phyloP scores from a whole-genome alignment of 53 echinoderm and acorn worm genomes.

The Paelopatides confundens region DNA sequence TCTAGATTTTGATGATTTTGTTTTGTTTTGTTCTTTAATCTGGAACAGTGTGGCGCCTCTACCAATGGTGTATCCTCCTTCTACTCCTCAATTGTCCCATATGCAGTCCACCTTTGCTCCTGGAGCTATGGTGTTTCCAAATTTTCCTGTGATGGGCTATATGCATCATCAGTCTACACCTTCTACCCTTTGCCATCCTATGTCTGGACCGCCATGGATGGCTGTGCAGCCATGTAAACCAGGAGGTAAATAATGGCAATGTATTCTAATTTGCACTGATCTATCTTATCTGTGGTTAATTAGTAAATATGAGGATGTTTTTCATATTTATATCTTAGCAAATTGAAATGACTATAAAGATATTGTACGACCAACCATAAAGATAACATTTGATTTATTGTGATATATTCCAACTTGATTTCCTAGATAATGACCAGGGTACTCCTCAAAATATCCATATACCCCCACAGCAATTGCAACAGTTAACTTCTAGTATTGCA shows the following conservation, averaged over 20 bases:
- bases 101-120: conserved; percentile 52
- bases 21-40: not conserved
- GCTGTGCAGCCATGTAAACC: conserved; percentile 7
- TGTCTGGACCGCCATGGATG: conserved; percentile 15
- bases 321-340: too few relatives aligned
- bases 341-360: too few relatives aligned
- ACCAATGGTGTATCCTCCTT: not conserved
- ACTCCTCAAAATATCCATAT: not conserved
- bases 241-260: too few relatives aligned
- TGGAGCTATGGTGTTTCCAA: not conserved
- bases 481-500: not conserved
- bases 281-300: too few relatives aligned
- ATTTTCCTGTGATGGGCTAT: conserved; percentile 36
- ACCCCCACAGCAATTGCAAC: not conserved
- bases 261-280: too few relatives aligned
- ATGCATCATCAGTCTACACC: conserved; percentile 25
- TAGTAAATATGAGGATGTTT: too few relatives aligned
- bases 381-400: too few relatives aligned
- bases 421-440: not conserved
- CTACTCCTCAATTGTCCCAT: conserved; percentile 5
- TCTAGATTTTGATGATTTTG: too few relatives aligned
- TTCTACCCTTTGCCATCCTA: not conserved
- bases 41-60: not conserved
- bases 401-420: too few relatives aligned
- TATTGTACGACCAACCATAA: too few relatives aligned